phyloP scores from a whole-genome alignment of 2,113 vertebrate species.

The Phalacrocorax pelagicus region DNA sequence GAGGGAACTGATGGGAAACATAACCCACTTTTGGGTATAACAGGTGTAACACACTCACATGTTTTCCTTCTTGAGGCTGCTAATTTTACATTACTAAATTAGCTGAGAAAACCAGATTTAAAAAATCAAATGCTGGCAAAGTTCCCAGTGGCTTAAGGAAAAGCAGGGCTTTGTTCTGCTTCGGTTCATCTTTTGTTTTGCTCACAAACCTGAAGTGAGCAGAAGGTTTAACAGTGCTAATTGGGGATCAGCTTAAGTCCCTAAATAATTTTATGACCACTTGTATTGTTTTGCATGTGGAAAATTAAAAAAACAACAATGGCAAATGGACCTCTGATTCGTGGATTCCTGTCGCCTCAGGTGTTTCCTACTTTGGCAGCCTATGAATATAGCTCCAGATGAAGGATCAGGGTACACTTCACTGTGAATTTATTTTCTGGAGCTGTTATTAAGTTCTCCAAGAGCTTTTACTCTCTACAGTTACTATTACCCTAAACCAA shows the following conservation, averaged over 20 bases:
- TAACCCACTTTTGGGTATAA: neutral
- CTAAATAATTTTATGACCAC: slow-evolving; percentile 13
- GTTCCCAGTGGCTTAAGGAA: neutral
- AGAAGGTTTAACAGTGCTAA: neutral
- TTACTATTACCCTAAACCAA: neutral
- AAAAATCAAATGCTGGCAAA: neutral
- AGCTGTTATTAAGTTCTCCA: neutral
- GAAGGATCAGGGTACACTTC: neutral
- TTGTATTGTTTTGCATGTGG: neutral
- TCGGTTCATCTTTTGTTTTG: neutral
- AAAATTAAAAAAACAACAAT: neutral
- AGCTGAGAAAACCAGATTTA: neutral
- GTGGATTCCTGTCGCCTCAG: neutral
- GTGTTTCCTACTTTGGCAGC: slow-evolving; percentile 20
- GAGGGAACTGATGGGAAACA: neutral
- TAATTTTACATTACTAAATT: neutral
- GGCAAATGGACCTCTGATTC: neutral
- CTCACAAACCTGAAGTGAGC: neutral
- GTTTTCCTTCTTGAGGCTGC: neutral
- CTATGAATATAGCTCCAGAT: neutral
- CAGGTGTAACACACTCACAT: neutral
- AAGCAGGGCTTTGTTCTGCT: neutral
- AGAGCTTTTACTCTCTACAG: neutral
- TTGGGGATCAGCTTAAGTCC: neutral
- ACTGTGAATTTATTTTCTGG: neutral